phyloP scores from a whole-genome alignment of 2,797 vertebrate genomes.

The Halcyon chelicuti region DNA sequence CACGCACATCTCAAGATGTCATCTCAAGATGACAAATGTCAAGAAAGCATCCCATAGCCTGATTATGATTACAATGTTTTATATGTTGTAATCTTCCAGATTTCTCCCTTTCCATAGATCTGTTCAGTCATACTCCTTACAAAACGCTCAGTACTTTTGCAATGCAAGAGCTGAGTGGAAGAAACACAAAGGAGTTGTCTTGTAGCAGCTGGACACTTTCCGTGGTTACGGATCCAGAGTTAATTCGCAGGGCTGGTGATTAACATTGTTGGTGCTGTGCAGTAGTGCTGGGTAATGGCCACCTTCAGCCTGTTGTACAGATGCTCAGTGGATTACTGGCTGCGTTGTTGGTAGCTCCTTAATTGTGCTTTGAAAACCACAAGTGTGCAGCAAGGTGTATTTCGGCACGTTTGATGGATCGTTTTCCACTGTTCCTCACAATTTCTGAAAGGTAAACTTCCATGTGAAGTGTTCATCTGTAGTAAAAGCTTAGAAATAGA shows the following conservation, averaged over 20 bases:
- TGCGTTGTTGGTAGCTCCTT: neutral
- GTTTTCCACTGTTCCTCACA: neutral
- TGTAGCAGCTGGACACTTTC: neutral
- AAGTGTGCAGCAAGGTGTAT: neutral
- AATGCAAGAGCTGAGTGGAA: neutral
- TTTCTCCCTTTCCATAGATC: neutral
- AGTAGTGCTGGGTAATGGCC: neutral
- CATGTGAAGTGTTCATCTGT: neutral
- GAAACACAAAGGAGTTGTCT: neutral
- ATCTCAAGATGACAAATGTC: neutral
- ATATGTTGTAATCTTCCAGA: neutral
- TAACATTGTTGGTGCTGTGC: neutral
- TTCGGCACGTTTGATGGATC: neutral
- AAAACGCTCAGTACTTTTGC: neutral
- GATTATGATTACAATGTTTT: neutral
- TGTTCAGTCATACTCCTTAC: neutral
- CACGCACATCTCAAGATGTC: neutral
- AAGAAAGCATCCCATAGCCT: neutral
- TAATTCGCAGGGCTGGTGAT: neutral
- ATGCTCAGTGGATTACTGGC: neutral
- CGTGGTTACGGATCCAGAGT: neutral
- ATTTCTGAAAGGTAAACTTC: neutral
- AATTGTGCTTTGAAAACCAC: constrained; percentile 16
- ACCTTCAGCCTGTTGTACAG: neutral
- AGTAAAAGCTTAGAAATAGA: neutral